phyloP scores from a whole-genome alignment of 2,888 invertebrate genomes.

The Drosophila tripunctata region DNA sequence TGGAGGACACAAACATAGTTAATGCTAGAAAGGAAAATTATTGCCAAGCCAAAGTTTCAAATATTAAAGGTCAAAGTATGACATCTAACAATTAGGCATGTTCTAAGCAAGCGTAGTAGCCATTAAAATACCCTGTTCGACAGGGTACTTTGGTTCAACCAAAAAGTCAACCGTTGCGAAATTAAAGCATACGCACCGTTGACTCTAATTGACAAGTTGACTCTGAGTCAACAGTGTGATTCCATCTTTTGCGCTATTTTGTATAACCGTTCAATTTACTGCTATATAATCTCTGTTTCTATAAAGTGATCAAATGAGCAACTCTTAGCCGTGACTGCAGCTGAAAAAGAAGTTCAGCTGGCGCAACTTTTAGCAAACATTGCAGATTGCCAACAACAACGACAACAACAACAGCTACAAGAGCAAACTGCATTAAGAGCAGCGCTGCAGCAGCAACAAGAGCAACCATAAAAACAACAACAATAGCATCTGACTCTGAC shows the following conservation, averaged over 20 bases:
- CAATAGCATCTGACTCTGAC: constrained; percentile 23
- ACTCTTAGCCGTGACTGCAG: neutral
- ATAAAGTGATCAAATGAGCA: neutral
- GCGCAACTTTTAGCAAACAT: constrained; percentile 9
- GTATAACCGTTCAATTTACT: neutral
- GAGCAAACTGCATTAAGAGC: neutral
- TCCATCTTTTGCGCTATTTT: neutral
- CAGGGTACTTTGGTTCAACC: too few species aligned
- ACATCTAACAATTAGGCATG: neutral
- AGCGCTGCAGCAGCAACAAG: constrained; percentile 7
- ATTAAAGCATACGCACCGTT: too few species aligned
- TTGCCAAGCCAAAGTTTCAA: neutral
- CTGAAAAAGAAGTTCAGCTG: neutral
- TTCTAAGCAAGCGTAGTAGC: neutral
- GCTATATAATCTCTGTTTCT: too few species aligned
- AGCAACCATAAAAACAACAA: constrained; percentile 13
- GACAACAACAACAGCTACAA: constrained; percentile 1
- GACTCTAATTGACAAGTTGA: too few species aligned
- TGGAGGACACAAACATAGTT: neutral
- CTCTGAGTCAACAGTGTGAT: too few species aligned
- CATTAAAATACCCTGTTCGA: neutral
- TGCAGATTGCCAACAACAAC: constrained; percentile 22
- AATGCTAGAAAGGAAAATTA: neutral
- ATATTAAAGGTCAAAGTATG: neutral
- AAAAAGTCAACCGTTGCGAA: too few species aligned